Base-by-base conservation (phyloP, 2,113 vertebrate genomes). In the Globicephala melas region DNA sequence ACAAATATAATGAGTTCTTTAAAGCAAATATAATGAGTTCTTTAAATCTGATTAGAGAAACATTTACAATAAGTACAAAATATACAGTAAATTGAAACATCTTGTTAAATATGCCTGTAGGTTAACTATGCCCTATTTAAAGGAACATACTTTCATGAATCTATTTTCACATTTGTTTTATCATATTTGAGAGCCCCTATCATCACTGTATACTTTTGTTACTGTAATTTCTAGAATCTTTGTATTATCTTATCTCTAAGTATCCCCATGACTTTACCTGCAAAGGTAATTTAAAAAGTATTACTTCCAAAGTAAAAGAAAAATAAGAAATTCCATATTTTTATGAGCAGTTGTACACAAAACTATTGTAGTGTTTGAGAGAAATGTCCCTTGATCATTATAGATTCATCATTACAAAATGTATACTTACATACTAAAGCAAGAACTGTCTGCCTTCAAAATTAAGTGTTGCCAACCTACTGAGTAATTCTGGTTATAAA, bases 1-100 rank as follows among this genome's bases (percentile, higher is more conserved):
- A 96, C 76, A 98, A 96, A 98, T 89, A 93, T 13, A 86, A 96
- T 97, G 98, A 98, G 87, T 33, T 47, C 88, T 95, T 98, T 95
- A 97, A 89, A 97, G 95, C 91, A 97, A 96, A 98, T 89, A 93
- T 13, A 86, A 96, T 97, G 98, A 98, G 87, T 33, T 47, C 88
- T 95, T 98, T 95, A 97, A 89, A 98, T 93, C 60, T 2, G 13
- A 97, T 92, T 94, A 97, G 89, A 94, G 71, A 93, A 97, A 96
- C 97, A 98, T 98, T 98, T 99, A 99, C 97, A 99, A 98, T 92
- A 98, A 96, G 90, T 98, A 98, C 98, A 98, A 98, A 98, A 99
- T 99, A 98, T 98, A 99, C 98, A 99, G 93, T 93, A 97, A 98
- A 98, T 94, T 95, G 91, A 98, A 98, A 87, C 60, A 89, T 97